These are phyloP conservation scores for Ispidina lecontei DNA, from an alignment of 2,797 vertebrate genomes.

Conservation along the genomic window DNA sequence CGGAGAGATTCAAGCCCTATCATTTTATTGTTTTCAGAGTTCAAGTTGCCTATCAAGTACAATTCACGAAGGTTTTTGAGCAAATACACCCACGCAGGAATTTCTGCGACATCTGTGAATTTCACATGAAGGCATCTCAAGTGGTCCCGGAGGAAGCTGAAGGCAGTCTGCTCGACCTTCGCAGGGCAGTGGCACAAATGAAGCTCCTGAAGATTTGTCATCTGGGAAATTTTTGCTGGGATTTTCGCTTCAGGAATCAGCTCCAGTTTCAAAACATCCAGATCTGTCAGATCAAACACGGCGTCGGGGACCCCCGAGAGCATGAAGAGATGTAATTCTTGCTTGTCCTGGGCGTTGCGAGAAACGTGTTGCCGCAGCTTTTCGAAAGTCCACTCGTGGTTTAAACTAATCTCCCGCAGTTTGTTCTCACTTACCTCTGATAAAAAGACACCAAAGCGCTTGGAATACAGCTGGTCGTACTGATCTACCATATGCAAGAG, in stretches of 20 bases:
- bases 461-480: conserved; percentile 96
- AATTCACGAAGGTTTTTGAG: conserved; percentile 93
- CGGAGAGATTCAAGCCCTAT: conserved; percentile 96
- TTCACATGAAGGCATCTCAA: conserved; percentile 98
- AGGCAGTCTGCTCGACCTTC: conserved; percentile 97
- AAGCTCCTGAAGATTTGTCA: conserved; percentile 95
- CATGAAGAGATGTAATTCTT: conserved; percentile 97
- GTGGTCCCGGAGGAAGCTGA: conserved; percentile 97
- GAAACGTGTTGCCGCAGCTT: conserved; percentile 94
- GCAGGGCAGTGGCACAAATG: conserved; percentile 97
- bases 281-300: conserved; percentile 94
- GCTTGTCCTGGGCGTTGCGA: conserved; percentile 92
- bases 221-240: conserved; percentile 96
- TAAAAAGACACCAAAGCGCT: conserved; percentile 96
- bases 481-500: conserved; percentile 99
- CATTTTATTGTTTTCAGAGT: conserved; percentile 99
- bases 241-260: conserved; percentile 96
- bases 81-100: conserved; percentile 96
- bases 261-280: conserved; percentile 95
- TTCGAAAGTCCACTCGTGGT: conserved; percentile 98
- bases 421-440: conserved; percentile 99
- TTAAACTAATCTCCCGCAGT: conserved; percentile 93
- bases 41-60: conserved; percentile 94
- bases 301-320: conserved; percentile 94
- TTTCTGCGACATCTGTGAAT: conserved; percentile 97